A percentile compares a stretch with the other conserved stretches of the same genome.
Conservation (phyloP, 2,888 invertebrate species). For the Platypus cylindrus region DNA sequence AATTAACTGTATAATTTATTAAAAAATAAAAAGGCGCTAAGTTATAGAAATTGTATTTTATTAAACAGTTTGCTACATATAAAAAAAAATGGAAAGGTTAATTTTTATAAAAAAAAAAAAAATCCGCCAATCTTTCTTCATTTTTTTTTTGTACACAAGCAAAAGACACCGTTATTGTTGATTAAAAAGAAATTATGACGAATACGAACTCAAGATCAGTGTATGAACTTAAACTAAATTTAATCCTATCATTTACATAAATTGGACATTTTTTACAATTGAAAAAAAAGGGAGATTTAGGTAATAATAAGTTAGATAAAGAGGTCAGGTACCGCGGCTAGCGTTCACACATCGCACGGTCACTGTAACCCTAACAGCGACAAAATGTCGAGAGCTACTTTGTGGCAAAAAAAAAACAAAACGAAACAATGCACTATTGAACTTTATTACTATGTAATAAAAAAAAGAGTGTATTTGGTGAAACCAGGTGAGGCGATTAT, state of each 20-base stretch:
- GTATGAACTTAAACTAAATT: slow-evolving; percentile 37
- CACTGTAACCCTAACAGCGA: slow-evolving; percentile 23
- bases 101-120: slow-evolving; percentile 8
- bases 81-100: slow-evolving; percentile 8
- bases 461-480: too few species aligned
- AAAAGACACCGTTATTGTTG: too few species aligned
- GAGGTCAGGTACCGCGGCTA: slow-evolving; percentile 31
- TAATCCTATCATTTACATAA: slow-evolving; percentile 39
- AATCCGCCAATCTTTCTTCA: too few species aligned
- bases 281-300: slow-evolving; percentile 26
- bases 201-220: too few species aligned
- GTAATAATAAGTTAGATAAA: slow-evolving; percentile 34
- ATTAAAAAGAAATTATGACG: too few species aligned
- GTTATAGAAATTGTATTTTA: too few species aligned
- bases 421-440: too few species aligned
- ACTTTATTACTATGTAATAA: too few species aligned
- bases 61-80: too few species aligned
- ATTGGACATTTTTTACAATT: slow-evolving; percentile 40
- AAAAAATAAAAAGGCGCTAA: slow-evolving; percentile 9
- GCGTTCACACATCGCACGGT: slow-evolving; percentile 27
- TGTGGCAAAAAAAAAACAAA: slow-evolving; percentile 21
- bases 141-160: slow-evolving; percentile 15
- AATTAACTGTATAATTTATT: too few species aligned
- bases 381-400: slow-evolving; percentile 28
- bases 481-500: too few species aligned